Evolutionary conservation across 2,113 vertebrate species (phyloP).

Genomic region (Channa maculata): DNA sequence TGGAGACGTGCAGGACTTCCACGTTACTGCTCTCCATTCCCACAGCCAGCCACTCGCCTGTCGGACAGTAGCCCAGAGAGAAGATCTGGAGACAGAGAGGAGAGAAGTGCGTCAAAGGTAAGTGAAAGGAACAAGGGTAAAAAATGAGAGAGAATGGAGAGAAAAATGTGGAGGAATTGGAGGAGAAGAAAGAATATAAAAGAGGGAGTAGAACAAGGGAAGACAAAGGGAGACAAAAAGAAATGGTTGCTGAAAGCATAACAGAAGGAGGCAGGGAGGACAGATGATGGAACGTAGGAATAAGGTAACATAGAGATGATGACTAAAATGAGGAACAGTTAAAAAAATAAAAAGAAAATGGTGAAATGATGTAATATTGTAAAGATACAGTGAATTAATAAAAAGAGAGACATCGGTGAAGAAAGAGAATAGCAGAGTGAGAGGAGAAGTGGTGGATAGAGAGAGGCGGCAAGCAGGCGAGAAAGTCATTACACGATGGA

Average conservation of each 20-base stretch:
- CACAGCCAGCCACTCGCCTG: conserved; percentile 85
- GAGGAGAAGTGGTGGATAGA: conserved; percentile 9
- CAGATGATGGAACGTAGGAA: conserved; percentile 19
- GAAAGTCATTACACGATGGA: conserved; percentile 64
- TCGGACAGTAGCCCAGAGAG: conserved; percentile 85
- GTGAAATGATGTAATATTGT: background rate
- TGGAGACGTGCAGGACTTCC: conserved; percentile 84
- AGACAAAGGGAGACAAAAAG: conserved; percentile 29
- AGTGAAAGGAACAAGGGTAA: background rate
- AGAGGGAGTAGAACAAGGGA: background rate
- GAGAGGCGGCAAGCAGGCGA: conserved; percentile 13
- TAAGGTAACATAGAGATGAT: conserved; percentile 12
- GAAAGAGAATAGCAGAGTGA: conserved; percentile 3
- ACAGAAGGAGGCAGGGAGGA: conserved; percentile 9
- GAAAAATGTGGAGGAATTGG: background rate
- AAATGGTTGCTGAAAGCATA: conserved; percentile 33
- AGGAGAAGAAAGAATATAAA: background rate
- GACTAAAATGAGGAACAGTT: background rate
- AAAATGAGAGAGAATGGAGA: background rate
- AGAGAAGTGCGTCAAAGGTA: background rate
- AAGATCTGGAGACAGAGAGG: conserved; percentile 71
- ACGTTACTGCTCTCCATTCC: conserved; percentile 89
- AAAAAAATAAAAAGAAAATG: background rate
- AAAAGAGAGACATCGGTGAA: background rate
- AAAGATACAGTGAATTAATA: conserved; percentile 21